These are phyloP conservation scores for Drosophila putrida DNA, from an alignment of 2,888 invertebrate genomes.

Conservation along the genomic window DNA sequence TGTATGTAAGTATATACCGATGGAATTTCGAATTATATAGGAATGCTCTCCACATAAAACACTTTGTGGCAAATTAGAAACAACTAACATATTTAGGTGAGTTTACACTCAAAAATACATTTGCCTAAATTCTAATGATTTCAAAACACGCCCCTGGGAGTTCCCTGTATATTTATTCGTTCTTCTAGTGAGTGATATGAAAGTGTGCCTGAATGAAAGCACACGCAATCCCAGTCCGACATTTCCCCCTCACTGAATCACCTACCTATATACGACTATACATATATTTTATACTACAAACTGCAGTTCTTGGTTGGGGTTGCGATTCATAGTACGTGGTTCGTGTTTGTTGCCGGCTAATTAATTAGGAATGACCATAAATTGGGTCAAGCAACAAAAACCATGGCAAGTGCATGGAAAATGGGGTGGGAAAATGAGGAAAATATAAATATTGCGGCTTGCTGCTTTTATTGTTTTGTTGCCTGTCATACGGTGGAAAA, in stretches of 20 bases:
- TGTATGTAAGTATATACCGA: background rate
- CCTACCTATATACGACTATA: constrained; percentile 17
- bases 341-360: constrained; percentile 62
- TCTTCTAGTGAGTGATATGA: background rate
- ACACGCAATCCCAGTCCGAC: constrained; percentile 54
- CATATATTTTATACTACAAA: constrained; percentile 4
- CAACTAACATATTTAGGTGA: constrained; percentile 40
- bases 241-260: constrained; percentile 27
- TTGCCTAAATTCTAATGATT: constrained; percentile 50
- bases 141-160: constrained; percentile 43
- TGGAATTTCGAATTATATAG: constrained; percentile 7
- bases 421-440: constrained; percentile 23
- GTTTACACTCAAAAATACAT: constrained; percentile 27
- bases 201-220: constrained; percentile 31
- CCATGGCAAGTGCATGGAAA: constrained; percentile 64
- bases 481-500: constrained; percentile 12
- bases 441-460: constrained; percentile 20
- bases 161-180: background rate
- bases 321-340: constrained; percentile 35
- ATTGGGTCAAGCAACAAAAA: constrained; percentile 65
- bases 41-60: constrained; percentile 2
- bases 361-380: constrained; percentile 68
- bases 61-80: constrained; percentile 35
- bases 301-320: constrained; percentile 30
- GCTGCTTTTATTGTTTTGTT: constrained; percentile 17